phyloP scores from a whole-genome alignment of 64 coral and sea anemone species.

The Actinia equina region DNA sequence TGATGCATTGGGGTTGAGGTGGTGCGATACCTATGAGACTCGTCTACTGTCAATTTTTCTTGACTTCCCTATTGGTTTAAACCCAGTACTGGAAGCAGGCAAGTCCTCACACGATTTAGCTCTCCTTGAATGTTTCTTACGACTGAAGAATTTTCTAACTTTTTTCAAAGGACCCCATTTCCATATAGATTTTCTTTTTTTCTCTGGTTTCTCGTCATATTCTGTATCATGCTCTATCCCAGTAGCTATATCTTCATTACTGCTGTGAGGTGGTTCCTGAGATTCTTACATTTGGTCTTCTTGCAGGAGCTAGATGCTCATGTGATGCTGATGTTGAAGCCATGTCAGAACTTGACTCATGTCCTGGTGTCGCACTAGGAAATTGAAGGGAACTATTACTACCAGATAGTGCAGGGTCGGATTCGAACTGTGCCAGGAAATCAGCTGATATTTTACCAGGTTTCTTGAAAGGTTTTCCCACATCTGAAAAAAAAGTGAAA shows the following conservation, averaged over 20 bases:
- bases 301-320: constrained; percentile 24
- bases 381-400: not conserved
- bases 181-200: constrained; percentile 54
- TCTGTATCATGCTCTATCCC: constrained; percentile 7
- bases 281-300: constrained; percentile 20
- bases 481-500: not conserved
- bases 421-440: constrained; percentile 40
- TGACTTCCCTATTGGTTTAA: too few species aligned
- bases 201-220: constrained; percentile 25
- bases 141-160: constrained; percentile 46
- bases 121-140: constrained; percentile 42
- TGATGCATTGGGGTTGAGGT: not conserved
- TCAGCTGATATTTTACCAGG: constrained; percentile 54
- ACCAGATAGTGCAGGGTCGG: constrained; percentile 9
- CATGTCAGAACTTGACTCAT: constrained; percentile 38
- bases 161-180: constrained; percentile 55
- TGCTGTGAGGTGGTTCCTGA: constrained; percentile 30
- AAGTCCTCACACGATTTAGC: constrained; percentile 63
- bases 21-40: not conserved
- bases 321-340: constrained; percentile 31
- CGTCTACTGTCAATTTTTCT: not conserved
- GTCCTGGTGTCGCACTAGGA: constrained; percentile 5
- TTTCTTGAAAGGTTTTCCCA: constrained; percentile 24
- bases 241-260: constrained; percentile 31
- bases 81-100: not conserved